phyloP scores from a whole-genome alignment of 1,140 invertebrate genomes.

The Phymorhynchus buccinoides region DNA sequence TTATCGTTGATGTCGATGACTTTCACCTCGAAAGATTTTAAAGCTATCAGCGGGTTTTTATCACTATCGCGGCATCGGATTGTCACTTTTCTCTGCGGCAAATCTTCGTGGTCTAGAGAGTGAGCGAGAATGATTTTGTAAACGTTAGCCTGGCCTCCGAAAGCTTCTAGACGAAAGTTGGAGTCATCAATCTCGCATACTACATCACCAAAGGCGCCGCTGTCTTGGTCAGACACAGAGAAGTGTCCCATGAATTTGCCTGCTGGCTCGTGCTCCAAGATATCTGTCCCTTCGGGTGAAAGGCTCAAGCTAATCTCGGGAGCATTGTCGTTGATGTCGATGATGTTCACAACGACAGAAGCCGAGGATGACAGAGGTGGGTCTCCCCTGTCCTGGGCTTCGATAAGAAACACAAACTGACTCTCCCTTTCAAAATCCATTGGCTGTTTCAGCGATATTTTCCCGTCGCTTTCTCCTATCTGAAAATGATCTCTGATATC shows the following conservation, averaged over 20 bases:
- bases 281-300: constrained; percentile 40
- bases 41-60: constrained; percentile 48
- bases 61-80: constrained; percentile 61
- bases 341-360: constrained; percentile 56
- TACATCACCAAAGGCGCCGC: constrained; percentile 54
- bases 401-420: constrained; percentile 46
- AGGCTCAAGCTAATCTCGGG: constrained; percentile 59
- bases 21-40: constrained; percentile 60
- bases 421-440: constrained; percentile 57
- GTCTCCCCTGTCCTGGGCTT: constrained; percentile 82
- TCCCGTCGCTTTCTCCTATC: constrained; percentile 57
- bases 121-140: constrained; percentile 58
- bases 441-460: constrained; percentile 48
- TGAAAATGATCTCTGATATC: constrained; percentile 51
- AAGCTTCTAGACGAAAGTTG: constrained; percentile 48
- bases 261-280: constrained; percentile 49
- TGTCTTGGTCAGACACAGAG: constrained; percentile 55
- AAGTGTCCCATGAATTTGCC: constrained; percentile 59
- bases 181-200: constrained; percentile 55
- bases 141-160: constrained; percentile 43
- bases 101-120: constrained; percentile 53
- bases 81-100: constrained; percentile 48
- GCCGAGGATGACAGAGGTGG: constrained; percentile 81
- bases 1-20: constrained; percentile 67
- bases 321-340: constrained; percentile 64